Evolutionary conservation across 53 echinoderm and acorn worm species (phyloP).

Genomic region (Patiria pectinifera): DNA sequence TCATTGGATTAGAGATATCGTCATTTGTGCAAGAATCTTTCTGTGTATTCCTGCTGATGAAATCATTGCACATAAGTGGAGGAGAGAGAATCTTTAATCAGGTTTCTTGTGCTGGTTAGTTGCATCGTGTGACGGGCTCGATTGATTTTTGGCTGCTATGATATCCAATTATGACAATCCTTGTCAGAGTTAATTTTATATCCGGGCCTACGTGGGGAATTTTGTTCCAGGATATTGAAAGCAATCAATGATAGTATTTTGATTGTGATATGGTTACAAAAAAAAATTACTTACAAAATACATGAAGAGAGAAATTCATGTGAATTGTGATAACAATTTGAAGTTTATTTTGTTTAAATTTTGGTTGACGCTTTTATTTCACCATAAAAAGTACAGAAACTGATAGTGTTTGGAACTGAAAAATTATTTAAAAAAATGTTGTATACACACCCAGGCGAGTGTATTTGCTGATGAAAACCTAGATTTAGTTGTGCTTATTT

Average conservation of each 20-base stretch:
- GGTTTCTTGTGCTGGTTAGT: not conserved
- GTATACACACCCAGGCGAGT: no score
- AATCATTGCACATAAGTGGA: not conserved
- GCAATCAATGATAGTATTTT: not conserved
- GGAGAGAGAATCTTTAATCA: not conserved
- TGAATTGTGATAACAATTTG: not conserved
- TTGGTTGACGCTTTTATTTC: not conserved
- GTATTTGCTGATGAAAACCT: no score
- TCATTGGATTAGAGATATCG: not conserved
- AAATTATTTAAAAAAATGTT: no score
- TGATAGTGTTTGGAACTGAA: not conserved
- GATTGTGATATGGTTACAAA: not conserved
- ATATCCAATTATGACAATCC: conserved; percentile 14
- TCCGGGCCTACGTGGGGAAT: not conserved
- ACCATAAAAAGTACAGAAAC: not conserved
- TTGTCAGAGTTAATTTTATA: not conserved
- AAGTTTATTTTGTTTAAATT: not conserved
- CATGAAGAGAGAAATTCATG: not conserved
- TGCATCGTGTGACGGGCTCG: not conserved
- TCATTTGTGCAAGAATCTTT: not conserved
- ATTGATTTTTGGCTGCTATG: not conserved
- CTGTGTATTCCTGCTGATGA: not conserved
- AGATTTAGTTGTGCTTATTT: no score
- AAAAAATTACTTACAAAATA: not conserved
- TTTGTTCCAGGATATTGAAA: not conserved